Evolutionary conservation across 2,113 vertebrate species (phyloP), one percentile per base, ranked within the genome.

Genomic region (Prunella himalayana): DNA sequence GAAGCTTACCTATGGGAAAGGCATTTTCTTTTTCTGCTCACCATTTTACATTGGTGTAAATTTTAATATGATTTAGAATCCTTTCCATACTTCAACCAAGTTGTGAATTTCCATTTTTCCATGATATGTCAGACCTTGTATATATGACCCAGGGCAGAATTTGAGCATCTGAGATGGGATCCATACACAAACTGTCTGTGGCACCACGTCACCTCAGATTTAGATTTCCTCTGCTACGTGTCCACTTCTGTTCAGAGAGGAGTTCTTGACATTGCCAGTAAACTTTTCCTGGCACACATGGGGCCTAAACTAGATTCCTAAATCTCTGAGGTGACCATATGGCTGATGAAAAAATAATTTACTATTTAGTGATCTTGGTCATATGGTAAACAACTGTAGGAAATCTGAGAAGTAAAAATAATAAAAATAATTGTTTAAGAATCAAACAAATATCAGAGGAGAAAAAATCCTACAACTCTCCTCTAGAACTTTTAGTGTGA

Each of bases 301-400:
- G 95, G 90, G 79, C 42, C 79, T 96, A 95, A 95, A 87, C 84
- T 81, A 94, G 59, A 94, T 84, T 80, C 80, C 61, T 88, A 90
- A 92, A 93, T 94, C 94, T 96, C 96, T 90, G 90, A 97, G 93
- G 76, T 97, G 87, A 93, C 97, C 95, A 97, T 97, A 98, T 97
- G 95, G 96, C 60, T 95, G 81, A 86, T 83, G 88, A 92, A 94
- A 94, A 96, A 91, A 63, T 79, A 5, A 87, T 91, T 97, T 92
- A 90, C 66, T 96, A 89, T 96, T 97, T 97, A 94, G 90, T 94
- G 91, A 92, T 86, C 87, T 96, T 97, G 86, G 44, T 96, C 81
- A 79, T 82, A 63, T 60, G 82, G 18, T 21, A n/a, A 95, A 88
- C 95, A 97, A 83, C 94, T 82, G 71, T 59, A 86, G 21, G 61